A percentile compares a stretch with the other conserved stretches of the same genome.
These are phyloP conservation scores for Fragum sueziense DNA, from an alignment of 2,888 invertebrate species.

Conservation along the genomic window DNA sequence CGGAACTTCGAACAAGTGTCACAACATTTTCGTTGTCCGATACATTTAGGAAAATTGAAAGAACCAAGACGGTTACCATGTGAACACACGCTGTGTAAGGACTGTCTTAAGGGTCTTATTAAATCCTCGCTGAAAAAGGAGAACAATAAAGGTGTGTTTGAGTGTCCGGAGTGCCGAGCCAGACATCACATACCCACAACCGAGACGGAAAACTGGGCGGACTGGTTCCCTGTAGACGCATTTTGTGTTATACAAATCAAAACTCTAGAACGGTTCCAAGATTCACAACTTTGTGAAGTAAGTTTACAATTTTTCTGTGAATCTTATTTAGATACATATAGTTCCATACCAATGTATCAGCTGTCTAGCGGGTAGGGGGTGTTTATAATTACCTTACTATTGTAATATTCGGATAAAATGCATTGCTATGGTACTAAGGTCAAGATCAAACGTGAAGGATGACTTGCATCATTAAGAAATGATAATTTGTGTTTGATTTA, in stretches of 20 bases:
- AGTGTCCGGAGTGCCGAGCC: slow-evolving; percentile 58
- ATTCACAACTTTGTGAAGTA: slow-evolving; percentile 57
- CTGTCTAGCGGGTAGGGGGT: no score
- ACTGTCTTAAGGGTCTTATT: slow-evolving; percentile 54
- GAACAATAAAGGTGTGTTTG: slow-evolving; percentile 44
- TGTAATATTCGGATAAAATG: no score
- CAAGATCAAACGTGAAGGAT: no score
- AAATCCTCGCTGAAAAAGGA: slow-evolving; percentile 41
- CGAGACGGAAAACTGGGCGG: slow-evolving; percentile 59
- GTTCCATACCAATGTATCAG: no score
- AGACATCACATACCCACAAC: slow-evolving; percentile 56
- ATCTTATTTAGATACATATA: no score
- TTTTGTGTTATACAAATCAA: slow-evolving; percentile 59
- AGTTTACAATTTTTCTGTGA: no score
- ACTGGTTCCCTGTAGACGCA: slow-evolving; percentile 61
- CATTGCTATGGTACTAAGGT: no score
- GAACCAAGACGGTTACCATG: slow-evolving; percentile 59
- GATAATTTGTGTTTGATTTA: no score
- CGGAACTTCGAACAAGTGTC: slow-evolving; percentile 58
- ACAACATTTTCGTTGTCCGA: slow-evolving; percentile 57
- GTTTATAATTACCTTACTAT: no score
- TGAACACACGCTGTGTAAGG: slow-evolving; percentile 58
- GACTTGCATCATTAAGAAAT: no score
- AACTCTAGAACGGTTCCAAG: slow-evolving; percentile 52
- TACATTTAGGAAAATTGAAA: slow-evolving; percentile 56